These are phyloP conservation scores for Mormyrops attenuatus DNA, from an alignment of 2,797 vertebrate genomes.

Conservation along the genomic window DNA sequence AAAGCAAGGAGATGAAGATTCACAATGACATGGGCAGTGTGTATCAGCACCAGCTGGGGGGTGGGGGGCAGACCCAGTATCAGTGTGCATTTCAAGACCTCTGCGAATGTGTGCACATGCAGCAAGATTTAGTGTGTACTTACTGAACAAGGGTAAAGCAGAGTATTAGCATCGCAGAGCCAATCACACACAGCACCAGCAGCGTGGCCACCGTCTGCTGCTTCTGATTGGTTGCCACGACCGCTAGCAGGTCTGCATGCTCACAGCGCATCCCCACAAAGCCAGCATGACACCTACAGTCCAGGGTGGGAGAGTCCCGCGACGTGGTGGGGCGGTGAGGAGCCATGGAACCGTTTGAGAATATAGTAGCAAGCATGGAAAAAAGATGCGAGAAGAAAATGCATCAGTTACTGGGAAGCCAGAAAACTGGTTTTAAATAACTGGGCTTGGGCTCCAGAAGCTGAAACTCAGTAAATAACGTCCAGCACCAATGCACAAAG, in stretches of 20 bases:
- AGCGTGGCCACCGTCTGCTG: conserved; percentile 80
- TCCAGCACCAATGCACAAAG: background rate
- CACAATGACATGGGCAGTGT: background rate
- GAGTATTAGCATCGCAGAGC: conserved; percentile 71
- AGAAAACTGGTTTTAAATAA: background rate
- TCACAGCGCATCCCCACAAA: conserved; percentile 86
- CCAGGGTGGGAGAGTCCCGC: background rate
- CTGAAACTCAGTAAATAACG: background rate
- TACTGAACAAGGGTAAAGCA: conserved; percentile 84
- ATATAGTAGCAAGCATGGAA: background rate
- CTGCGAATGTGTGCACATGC: background rate
- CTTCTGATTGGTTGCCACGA: conserved; percentile 86
- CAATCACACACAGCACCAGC: conserved; percentile 79
- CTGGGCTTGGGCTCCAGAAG: background rate
- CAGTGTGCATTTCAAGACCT: background rate
- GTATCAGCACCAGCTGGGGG: background rate
- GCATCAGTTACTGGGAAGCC: background rate
- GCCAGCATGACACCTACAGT: conserved; percentile 77
- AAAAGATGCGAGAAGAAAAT: background rate
- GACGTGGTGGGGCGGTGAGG: background rate
- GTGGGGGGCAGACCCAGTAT: background rate
- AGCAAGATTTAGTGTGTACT: conserved; percentile 46
- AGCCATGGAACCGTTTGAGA: background rate
- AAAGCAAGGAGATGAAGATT: background rate
- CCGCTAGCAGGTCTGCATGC: conserved; percentile 87